Percentiles rank a stretch among this genome's conserved stretches.
Conservation (phyloP, 2,888 invertebrate species). For the Acronicta aceris region DNA sequence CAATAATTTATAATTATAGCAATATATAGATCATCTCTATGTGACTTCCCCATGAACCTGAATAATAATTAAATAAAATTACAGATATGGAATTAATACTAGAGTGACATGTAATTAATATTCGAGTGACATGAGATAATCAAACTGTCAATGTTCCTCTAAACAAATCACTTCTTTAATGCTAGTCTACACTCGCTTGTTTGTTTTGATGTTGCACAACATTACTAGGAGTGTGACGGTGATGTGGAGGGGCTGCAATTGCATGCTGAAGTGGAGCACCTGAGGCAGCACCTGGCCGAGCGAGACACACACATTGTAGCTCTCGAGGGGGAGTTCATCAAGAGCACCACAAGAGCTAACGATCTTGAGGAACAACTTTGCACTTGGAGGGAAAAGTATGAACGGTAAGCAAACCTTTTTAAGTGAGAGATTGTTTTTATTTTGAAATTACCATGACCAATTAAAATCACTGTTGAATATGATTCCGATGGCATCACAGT, state of each 20-base stretch:
- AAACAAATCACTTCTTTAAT: conserved; percentile 23
- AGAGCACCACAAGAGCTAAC: conserved; percentile 93
- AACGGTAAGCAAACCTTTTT: conserved; percentile 89
- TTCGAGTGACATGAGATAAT: neutral
- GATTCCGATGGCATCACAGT: no score
- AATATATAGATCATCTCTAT: no score
- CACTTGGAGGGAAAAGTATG: conserved; percentile 98
- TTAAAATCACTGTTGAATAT: no score
- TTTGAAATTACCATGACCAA: no score
- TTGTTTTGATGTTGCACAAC: conserved; percentile 74
- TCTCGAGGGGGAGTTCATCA: conserved; percentile 95
- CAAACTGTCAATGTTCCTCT: conserved; percentile 44
- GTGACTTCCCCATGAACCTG: no score
- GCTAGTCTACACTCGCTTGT: conserved; percentile 67
- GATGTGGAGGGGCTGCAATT: conserved; percentile 90
- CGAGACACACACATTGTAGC: conserved; percentile 95
- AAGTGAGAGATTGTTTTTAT: neutral
- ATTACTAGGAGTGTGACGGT: conserved; percentile 82
- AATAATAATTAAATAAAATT: no score
- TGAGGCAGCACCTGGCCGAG: conserved; percentile 94
- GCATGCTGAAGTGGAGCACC: conserved; percentile 95
- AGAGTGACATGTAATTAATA: neutral
- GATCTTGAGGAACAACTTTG: conserved; percentile 95
- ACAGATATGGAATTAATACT: no score
- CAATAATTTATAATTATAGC: no score